Base-by-base conservation (phyloP, 2,888 invertebrate genomes). In the Augiades crinisus region DNA sequence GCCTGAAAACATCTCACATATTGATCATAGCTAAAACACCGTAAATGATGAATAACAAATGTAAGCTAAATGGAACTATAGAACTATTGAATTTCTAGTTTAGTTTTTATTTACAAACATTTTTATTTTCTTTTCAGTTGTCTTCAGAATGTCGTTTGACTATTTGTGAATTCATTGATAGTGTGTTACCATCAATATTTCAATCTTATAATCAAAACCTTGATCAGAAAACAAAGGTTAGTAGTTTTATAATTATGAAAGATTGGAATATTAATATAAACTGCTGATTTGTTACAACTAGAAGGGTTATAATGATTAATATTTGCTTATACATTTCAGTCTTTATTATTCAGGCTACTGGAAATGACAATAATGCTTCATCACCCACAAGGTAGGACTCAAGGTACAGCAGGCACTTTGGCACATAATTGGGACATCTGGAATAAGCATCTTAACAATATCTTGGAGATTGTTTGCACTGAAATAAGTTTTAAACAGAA, bases 151-250 rank as follows among this genome's bases (percentile, higher is more conserved):
- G 83, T 53, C 84, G 91, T 12, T 67, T 85, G 40, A 73, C 83
- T 2, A 68, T 92, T 54, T 92, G 92, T 60, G 79, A 83, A 57
- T 92, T 92, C 61, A 80, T 84, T 10, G 92, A 92, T 72, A 78
- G 60, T 47, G 70, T 85, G 24, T 62, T 91, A 24, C 76, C 84
- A 1, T 58, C 70, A 14, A 65, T 91, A 37, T 73, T 92, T 46
- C 78, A 81, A 58, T 78, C 79, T 55, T 90, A 90, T 64, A 86
- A 87, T 54, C 80, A 76, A 60, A 84, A 78, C 59, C 66, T 79
- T 56, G 87, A 86, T 50, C 67, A 72, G 47, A 86, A 81, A 65
- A 89, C 82, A 62, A 90, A 90, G 82, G 90, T 87, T n/a, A n/a
- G n/a, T n/a, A n/a, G n/a, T n/a, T n/a, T n/a, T n/a, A 70, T 50